Evolutionary conservation across 2,797 vertebrate genomes (phyloP), one percentile per base, ranked within the genome.

Genomic region (Australoheros facetus): DNA sequence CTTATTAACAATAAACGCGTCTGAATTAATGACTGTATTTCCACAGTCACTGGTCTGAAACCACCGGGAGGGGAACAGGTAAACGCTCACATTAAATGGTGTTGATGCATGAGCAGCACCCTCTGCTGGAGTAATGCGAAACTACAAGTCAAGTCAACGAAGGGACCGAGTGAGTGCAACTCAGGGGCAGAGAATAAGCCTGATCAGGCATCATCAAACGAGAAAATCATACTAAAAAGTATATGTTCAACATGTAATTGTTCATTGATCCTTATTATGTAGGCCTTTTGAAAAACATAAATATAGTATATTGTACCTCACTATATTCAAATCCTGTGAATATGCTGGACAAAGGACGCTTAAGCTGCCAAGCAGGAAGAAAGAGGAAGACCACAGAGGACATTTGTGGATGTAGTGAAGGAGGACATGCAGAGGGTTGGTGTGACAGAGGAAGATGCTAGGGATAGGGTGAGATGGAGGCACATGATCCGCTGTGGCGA

Each of bases 71-170:
- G 13, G 23, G 34, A 59, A 71, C 19, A 57, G 23, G 56, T 62
- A 55, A 21, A 56, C 19, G 51, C 12, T 54, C 56, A 10, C 60
- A 3, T 55, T 23, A 69, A n/a, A 72, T 28, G 23, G 45, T 26
- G 72, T 77, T 60, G 7, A 8, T 79, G 53, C 73, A 57, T 56
- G 21, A 56, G 81, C 73, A 88, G 91, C 70, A 5, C 73, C 89
- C 79, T 91, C 93, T 93, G 93, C 87, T 92, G 93, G 89, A 71
- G 1, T 5, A 48, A 34, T 0, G 1, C 1, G n/a, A 2, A 56
- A 78, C 2, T 26, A 58, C 79, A 79, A 7, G 56, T 45, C 66
- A 55, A 5, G 30, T 51, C 12, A 26, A 7, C 9, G 23, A 62
- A 70, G 55, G 7, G 37, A 64, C 16, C n/a, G 23, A 26, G 62